phyloP scores from a whole-genome alignment of 2,113 vertebrate species.

The Trematomus loennbergii region DNA sequence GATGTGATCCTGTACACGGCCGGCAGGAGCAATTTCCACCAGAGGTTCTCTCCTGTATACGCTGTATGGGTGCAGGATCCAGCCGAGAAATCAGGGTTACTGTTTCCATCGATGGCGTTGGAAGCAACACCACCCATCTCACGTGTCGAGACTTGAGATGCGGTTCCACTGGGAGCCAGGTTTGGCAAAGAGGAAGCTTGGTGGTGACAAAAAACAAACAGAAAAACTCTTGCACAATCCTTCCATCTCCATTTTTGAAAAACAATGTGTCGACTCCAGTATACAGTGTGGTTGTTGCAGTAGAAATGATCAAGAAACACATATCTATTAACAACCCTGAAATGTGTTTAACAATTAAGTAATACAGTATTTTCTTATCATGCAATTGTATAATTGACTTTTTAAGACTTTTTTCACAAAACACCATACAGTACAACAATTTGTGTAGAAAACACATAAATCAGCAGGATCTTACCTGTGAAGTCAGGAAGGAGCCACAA shows the following conservation, averaged over 20 bases:
- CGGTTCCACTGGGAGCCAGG: not conserved
- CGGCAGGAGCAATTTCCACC: slow-evolving; percentile 21
- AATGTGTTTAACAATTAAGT: not conserved
- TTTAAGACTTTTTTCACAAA: not conserved
- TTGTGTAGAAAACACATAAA: not conserved
- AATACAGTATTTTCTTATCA: not conserved
- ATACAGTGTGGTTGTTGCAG: too few relatives aligned
- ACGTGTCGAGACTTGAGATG: not conserved
- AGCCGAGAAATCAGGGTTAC: rapidly evolving
- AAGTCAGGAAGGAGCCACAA: not conserved
- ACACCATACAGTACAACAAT: not conserved
- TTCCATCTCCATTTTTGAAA: not conserved
- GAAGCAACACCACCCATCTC: too few relatives aligned
- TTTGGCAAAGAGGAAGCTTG: not conserved
- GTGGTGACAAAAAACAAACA: not conserved
- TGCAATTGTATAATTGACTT: not conserved
- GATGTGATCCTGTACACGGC: not conserved
- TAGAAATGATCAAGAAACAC: not conserved
- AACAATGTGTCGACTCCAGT: too few relatives aligned
- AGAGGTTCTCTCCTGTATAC: rapidly evolving
- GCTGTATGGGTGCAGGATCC: not conserved
- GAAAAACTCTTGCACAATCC: not conserved
- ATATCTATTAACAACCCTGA: not conserved
- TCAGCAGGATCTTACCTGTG: slow-evolving; percentile 2
- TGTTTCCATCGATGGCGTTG: not conserved